Conservation (phyloP, 2,888 invertebrate species). For the Phorcus lineatus region DNA sequence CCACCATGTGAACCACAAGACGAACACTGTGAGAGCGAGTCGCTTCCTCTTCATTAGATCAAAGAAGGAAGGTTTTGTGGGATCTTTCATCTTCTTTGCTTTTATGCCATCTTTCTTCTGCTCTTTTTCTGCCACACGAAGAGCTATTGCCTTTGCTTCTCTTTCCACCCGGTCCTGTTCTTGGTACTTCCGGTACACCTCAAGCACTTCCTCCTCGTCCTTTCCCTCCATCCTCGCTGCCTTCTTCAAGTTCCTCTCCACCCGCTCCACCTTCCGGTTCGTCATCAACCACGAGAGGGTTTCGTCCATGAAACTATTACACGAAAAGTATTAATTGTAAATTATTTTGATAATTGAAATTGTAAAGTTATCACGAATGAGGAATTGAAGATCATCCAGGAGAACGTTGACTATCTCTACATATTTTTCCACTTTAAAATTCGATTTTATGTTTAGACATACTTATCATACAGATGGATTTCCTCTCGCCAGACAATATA, state of each 20-base stretch:
- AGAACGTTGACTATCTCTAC: no score
- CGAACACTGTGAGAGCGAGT: slow-evolving; percentile 45
- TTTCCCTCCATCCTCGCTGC: slow-evolving; percentile 49
- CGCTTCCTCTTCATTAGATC: slow-evolving; percentile 51
- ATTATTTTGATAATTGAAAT: no score
- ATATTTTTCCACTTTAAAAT: no score
- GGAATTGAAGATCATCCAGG: no score
- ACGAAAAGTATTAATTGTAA: no score
- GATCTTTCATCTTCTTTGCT: slow-evolving; percentile 23
- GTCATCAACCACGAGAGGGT: slow-evolving; percentile 56
- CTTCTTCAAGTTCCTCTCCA: slow-evolving; percentile 47
- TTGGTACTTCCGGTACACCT: not conserved
- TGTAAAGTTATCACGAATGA: no score
- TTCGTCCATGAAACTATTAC: slow-evolving; percentile 53
- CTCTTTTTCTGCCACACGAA: not conserved
- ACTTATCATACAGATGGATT: no score
- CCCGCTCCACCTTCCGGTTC: slow-evolving; percentile 45
- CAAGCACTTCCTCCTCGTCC: slow-evolving; percentile 34
- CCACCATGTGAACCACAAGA: slow-evolving; percentile 54
- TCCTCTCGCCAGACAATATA: no score
- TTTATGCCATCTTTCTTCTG: slow-evolving; percentile 22
- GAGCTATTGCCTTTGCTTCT: not conserved
- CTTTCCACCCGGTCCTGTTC: not conserved
- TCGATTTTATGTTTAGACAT: no score
- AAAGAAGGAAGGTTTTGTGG: slow-evolving; percentile 27